Conservation (phyloP, 1,140 invertebrate genomes). For the Pogonus chalceus region DNA sequence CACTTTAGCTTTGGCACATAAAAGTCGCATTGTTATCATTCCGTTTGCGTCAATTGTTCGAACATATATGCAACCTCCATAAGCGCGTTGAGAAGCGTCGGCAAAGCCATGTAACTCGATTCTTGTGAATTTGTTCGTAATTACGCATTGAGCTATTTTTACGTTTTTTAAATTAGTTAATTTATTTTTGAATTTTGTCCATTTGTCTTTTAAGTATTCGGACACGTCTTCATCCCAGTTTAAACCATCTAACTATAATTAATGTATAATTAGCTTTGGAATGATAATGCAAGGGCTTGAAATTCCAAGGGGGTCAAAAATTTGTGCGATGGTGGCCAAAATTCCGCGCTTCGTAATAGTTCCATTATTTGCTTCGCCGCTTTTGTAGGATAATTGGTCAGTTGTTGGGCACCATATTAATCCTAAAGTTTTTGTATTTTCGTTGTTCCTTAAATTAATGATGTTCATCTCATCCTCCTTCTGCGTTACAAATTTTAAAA, state of each 20-base stretch:
- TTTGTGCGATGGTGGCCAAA: conserved; percentile 14
- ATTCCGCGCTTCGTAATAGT: conserved; percentile 17
- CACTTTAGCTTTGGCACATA: conserved; percentile 31
- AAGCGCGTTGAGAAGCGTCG: conserved; percentile 28
- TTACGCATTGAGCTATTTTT: conserved; percentile 19
- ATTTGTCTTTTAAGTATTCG: not conserved
- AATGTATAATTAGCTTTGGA: conserved; percentile 19
- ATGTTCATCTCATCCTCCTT: not conserved
- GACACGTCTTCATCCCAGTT: conserved; percentile 16
- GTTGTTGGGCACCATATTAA: conserved; percentile 4
- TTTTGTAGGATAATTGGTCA: conserved; percentile 4
- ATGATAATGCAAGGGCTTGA: conserved; percentile 14
- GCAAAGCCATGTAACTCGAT: conserved; percentile 24
- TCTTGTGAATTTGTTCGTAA: not conserved
- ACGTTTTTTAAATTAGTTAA: not conserved
- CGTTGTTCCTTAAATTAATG: conserved; percentile 1
- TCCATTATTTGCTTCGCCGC: not conserved
- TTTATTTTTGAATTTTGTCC: not conserved
- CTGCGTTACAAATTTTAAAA: not conserved
- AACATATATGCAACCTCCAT: conserved; percentile 29
- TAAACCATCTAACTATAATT: conserved; percentile 15
- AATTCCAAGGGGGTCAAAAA: conserved; percentile 19
- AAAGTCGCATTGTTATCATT: conserved; percentile 13
- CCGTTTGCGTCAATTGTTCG: conserved; percentile 16
- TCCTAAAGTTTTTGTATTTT: conserved; percentile 7